phyloP scores from a whole-genome alignment of 2,113 vertebrate species.

The Motacilla tschutschensis region DNA sequence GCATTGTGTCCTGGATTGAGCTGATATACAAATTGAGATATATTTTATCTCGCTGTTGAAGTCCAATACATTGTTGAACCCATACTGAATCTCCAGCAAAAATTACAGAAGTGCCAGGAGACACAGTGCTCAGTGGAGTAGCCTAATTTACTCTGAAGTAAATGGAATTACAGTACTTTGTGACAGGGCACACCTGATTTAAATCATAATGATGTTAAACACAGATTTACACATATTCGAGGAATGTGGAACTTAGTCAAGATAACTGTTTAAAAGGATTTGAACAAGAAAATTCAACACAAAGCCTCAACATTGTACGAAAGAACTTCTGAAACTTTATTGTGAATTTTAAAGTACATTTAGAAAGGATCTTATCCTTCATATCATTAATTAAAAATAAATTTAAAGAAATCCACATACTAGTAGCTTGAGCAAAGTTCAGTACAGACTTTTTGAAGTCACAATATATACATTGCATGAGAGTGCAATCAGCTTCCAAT shows the following conservation, averaged over 20 bases:
- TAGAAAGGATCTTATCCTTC: slow-evolving; percentile 76
- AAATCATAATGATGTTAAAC: not conserved
- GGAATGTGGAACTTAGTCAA: slow-evolving; percentile 4
- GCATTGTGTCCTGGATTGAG: not conserved
- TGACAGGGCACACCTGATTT: not conserved
- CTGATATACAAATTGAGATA: not conserved
- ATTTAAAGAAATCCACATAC: slow-evolving; percentile 77
- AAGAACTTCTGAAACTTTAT: slow-evolving; percentile 85
- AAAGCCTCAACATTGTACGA: slow-evolving; percentile 79
- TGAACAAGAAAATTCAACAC: slow-evolving; percentile 77
- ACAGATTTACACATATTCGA: not conserved
- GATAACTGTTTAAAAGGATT: slow-evolving; percentile 10
- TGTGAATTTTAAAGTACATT: slow-evolving; percentile 82
- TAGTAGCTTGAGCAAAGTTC: slow-evolving; percentile 75
- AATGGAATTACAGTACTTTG: not conserved
- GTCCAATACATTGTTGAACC: not conserved
- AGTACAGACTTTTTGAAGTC: slow-evolving; percentile 79
- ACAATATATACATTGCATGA: slow-evolving; percentile 83
- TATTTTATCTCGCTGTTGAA: not conserved
- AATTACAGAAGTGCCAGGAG: not conserved
- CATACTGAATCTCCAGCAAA: not conserved
- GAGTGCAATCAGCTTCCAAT: slow-evolving; percentile 78
- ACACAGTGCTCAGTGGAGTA: not conserved
- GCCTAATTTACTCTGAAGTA: not conserved
- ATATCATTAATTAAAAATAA: slow-evolving; percentile 80